A percentile compares a stretch with the other conserved stretches of the same genome.
These are phyloP conservation scores for Clepsis dumicolana DNA, from an alignment of 2,888 invertebrate genomes.

Conservation along the genomic window DNA sequence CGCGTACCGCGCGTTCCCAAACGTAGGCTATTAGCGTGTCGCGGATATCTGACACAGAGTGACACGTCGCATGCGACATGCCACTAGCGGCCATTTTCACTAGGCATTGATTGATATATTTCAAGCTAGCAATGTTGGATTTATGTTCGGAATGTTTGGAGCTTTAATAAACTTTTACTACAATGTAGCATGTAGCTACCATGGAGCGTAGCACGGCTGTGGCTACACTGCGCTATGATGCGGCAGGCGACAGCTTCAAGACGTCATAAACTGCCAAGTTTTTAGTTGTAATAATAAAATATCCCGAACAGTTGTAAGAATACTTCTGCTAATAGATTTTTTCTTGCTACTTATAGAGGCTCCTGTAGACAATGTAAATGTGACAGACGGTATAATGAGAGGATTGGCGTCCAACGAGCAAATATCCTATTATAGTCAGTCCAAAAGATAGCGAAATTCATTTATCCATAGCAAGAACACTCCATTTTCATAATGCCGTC, in stretches of 20 bases:
- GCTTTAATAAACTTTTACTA: constrained; percentile 20
- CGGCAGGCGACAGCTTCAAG: background rate
- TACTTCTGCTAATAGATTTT: background rate
- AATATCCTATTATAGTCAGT: constrained; percentile 26
- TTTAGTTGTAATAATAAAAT: no score
- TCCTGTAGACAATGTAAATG: background rate
- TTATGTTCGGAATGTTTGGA: constrained; percentile 26
- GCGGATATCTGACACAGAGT: constrained; percentile 32
- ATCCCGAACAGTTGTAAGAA: background rate
- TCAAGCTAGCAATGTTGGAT: constrained; percentile 10
- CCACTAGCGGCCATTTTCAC: constrained; percentile 12
- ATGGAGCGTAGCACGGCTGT: background rate
- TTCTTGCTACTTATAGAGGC: background rate
- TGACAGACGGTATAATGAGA: background rate
- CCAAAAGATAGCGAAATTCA: constrained; percentile 34
- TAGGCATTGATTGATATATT: constrained; percentile 33
- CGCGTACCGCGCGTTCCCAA: constrained; percentile 20
- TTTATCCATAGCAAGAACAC: constrained; percentile 39
- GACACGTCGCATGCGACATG: constrained; percentile 28
- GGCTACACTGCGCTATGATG: background rate
- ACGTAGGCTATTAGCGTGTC: constrained; percentile 40
- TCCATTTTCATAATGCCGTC: constrained; percentile 42
- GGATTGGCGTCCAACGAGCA: background rate
- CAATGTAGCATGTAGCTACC: background rate
- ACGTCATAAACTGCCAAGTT: no score